A percentile compares a stretch with the other conserved stretches of the same genome.
These are phyloP conservation scores for Poecilia picta DNA, from an alignment of 2,797 vertebrate species.

Conservation along the genomic window DNA sequence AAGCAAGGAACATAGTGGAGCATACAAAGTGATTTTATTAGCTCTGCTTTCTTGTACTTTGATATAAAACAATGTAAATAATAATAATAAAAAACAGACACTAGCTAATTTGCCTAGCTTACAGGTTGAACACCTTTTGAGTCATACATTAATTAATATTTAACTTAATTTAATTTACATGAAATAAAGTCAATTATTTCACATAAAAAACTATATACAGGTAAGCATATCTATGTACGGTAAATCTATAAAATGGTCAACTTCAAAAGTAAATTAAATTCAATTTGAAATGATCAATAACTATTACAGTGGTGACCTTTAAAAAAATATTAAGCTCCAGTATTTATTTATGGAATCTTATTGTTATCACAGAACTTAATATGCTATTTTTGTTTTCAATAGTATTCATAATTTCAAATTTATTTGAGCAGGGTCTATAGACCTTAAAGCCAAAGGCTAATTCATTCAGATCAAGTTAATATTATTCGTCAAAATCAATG, in stretches of 20 bases:
- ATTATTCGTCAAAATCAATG: not conserved
- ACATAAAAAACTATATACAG: not conserved
- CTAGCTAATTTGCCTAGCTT: not conserved
- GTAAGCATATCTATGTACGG: not conserved
- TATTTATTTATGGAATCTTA: not conserved
- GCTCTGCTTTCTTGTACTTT: not conserved
- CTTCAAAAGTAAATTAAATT: not conserved
- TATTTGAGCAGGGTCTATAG: not conserved
- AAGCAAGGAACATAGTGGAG: not conserved
- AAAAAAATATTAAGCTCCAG: not conserved
- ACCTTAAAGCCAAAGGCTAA: not conserved
- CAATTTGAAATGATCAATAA: not conserved
- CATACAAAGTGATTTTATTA: not conserved
- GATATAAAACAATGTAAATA: not conserved
- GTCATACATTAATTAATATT: not conserved
- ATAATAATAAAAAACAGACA: not conserved
- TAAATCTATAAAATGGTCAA: not conserved
- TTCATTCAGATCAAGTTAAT: not conserved
- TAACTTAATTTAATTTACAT: not conserved
- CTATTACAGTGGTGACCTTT: not conserved
- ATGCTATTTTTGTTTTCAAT: not conserved
- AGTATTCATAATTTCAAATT: not conserved
- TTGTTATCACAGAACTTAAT: not conserved
- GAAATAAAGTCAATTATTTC: not conserved
- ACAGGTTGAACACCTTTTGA: not conserved